Conservation (phyloP, 2,113 vertebrate genomes). For the Pavo muticus region DNA sequence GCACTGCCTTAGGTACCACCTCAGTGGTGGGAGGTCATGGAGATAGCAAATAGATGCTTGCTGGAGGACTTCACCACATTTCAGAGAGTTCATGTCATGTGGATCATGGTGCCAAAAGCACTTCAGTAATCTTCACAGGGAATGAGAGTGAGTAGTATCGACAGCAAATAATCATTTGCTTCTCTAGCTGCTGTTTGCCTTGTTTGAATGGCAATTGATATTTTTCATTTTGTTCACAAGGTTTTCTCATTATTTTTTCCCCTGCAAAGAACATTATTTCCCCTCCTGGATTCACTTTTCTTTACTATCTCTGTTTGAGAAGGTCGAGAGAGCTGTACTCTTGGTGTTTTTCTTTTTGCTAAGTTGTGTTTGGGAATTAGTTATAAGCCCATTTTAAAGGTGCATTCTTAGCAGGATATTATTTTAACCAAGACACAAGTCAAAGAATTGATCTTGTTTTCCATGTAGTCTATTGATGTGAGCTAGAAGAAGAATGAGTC, state of each 20-base stretch:
- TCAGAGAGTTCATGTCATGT: not conserved
- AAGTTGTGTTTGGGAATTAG: not conserved
- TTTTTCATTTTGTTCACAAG: not conserved
- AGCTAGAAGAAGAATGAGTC: not conserved
- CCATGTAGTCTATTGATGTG: not conserved
- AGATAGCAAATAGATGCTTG: not conserved
- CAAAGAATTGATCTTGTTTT: not conserved
- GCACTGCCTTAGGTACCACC: not conserved
- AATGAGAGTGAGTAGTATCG: not conserved
- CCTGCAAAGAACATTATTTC: not conserved
- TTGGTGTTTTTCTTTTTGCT: not conserved
- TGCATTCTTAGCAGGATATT: not conserved
- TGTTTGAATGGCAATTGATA: not conserved
- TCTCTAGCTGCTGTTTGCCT: not conserved
- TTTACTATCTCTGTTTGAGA: not conserved
- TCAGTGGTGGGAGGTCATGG: not conserved
- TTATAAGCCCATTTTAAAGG: not conserved
- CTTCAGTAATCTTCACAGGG: not conserved
- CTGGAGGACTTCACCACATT: not conserved
- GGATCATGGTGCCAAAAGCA: not conserved
- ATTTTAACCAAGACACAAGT: not conserved
- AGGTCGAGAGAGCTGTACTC: not conserved
- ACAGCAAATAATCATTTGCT: not conserved
- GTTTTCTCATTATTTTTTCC: not conserved
- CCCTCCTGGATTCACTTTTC: not conserved